Evolutionary conservation across 2,888 invertebrate species (phyloP).

Genomic region (Clusia tigrina): DNA sequence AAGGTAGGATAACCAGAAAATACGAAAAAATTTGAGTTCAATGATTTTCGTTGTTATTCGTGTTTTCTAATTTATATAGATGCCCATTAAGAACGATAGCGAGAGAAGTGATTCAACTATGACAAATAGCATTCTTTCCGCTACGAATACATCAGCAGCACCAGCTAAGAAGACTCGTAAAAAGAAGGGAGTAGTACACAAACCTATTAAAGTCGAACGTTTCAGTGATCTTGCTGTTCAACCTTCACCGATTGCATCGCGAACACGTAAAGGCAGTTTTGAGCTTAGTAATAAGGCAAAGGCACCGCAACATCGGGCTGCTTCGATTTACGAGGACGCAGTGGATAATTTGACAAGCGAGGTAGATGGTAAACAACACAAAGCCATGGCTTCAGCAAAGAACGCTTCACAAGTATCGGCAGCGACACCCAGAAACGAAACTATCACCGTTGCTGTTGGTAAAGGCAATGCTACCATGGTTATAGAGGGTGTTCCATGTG

Average conservation of each 20-base stretch:
- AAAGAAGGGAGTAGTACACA: conserved; percentile 47
- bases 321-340: conserved; percentile 65
- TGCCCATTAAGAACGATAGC: conserved; percentile 29
- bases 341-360: conserved; percentile 42
- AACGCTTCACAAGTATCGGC: conserved; percentile 13
- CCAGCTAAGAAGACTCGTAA: conserved; percentile 47
- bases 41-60: too few relatives aligned
- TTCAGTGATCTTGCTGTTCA: conserved; percentile 49
- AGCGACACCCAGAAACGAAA: conserved; percentile 36
- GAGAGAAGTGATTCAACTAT: conserved; percentile 35
- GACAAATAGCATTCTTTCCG: conserved; percentile 32
- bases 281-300: conserved; percentile 25
- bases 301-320: background rate
- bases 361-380: background rate
- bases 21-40: too few relatives aligned
- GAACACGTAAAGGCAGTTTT: conserved; percentile 49
- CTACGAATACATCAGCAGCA: conserved; percentile 22
- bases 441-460: conserved; percentile 37
- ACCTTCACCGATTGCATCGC: conserved; percentile 45
- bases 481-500: conserved; percentile 29
- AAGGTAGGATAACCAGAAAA: too few relatives aligned
- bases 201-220: conserved; percentile 59
- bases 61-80: too few relatives aligned
- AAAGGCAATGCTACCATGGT: conserved; percentile 36
- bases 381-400: background rate